Evolutionary conservation across 2,888 invertebrate species (phyloP).

Genomic region (Ischnus inquisitorius): DNA sequence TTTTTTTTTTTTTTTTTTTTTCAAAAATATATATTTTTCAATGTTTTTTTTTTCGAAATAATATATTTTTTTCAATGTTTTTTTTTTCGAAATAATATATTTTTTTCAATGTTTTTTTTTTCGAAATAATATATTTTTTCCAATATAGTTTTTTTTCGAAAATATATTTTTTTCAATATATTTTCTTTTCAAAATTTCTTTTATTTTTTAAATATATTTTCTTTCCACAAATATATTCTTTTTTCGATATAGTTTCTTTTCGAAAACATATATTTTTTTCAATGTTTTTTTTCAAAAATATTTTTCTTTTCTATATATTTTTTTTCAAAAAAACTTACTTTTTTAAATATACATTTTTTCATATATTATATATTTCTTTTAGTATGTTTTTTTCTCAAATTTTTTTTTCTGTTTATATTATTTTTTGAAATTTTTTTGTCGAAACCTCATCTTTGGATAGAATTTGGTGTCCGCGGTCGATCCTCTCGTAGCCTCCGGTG

Average conservation of each 20-base stretch:
- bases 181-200: background rate
- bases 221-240: background rate
- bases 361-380: background rate
- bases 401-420: background rate
- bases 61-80: background rate
- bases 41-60: background rate
- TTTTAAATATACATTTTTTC: background rate
- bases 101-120: too few species aligned
- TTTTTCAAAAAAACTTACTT: background rate
- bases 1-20: background rate
- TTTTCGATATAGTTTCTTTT: background rate
- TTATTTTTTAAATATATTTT: background rate
- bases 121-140: background rate
- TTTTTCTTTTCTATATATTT: too few species aligned
- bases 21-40: background rate
- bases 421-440: background rate
- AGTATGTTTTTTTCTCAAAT: background rate
- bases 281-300: background rate
- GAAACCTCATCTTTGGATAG: conserved; percentile 90
- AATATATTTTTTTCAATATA: background rate
- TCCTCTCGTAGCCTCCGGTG: conserved; percentile 95
- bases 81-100: background rate
- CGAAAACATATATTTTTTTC: background rate
- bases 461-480: conserved; percentile 92
- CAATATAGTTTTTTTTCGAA: background rate